Conservation (phyloP, 1,140 invertebrate species). For the Pseudobourletiella spinata region DNA sequence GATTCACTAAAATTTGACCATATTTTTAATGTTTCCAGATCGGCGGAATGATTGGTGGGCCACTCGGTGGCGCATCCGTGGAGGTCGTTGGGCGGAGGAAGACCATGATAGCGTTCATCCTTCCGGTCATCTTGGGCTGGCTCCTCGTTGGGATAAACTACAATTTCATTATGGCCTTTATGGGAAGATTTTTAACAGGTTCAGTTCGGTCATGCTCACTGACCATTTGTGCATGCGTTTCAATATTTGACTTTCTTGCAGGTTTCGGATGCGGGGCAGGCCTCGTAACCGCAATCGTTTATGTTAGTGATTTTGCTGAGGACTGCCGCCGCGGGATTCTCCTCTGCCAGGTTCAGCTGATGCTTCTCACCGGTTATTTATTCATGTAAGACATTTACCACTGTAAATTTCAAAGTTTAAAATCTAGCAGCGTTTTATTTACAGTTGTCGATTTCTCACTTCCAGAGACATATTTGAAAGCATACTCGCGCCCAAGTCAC, state of each 20-base stretch:
- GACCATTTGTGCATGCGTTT: background rate
- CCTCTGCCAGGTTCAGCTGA: background rate
- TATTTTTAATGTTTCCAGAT: background rate
- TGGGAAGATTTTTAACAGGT: background rate
- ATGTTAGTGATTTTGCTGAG: background rate
- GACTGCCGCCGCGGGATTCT: background rate
- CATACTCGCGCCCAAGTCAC: background rate
- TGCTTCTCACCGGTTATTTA: background rate
- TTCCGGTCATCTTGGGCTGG: background rate
- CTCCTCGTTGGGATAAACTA: background rate
- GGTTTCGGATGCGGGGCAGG: background rate
- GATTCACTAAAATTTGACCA: background rate
- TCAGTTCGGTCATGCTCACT: too few species aligned
- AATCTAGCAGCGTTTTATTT: background rate
- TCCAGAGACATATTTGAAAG: background rate
- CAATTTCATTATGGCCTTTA: background rate
- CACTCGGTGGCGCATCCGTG: background rate
- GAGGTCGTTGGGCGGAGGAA: background rate
- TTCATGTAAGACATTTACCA: background rate
- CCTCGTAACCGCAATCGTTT: background rate
- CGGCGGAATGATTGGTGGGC: background rate
- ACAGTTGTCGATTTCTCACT: too few species aligned
- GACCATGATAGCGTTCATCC: background rate
- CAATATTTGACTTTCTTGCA: background rate
- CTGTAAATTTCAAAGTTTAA: background rate